Base-by-base conservation (phyloP, 1,140 invertebrate species). In the Apis laboriosa region DNA sequence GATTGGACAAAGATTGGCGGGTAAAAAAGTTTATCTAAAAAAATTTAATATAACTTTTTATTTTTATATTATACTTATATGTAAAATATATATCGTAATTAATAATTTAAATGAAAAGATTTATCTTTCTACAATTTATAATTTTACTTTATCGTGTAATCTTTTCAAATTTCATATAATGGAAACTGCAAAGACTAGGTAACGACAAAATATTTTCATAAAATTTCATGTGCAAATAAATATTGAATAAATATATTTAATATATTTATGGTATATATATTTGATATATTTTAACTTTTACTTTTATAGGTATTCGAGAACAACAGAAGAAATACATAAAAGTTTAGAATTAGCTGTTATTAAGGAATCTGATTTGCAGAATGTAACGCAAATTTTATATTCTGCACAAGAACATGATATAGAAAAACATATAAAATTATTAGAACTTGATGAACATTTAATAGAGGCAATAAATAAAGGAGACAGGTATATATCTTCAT, bases 261-360 rank as follows among this genome's bases (percentile, higher is more conserved):
- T 53, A 9, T 5, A 67, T 55, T 13, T 55, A 78, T 43, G 34
- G n/a, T 15, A 28, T 49, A 9, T n/a, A 34, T 28, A 60, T 67
- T 17, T 9, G n/a, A n/a, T 24, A 9, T 15, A 28, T 24, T 19
- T 74, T 56, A 55, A 58, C 19, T 56, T 61, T n/a, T 24, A 58
- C 21, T 11, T 15, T 63, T 58, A 5, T 49, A 88, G 87, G 7
- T 12, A 82, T 68, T 17, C 49, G 0, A 75, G 63, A 5, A 80
- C 77, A 21, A 77, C 74, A 24, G 94, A 96, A 77, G 95, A 96
- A 90, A 94, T 96, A 2, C 92, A 95, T 63, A 93, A 95, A 90
- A 94, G 96, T 71, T 95, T 97, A 34, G 95, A 95, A 88, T 95
- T 95, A 75, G 97, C 97, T 0, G 96, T 96, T 93, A 91, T 97